Base-by-base conservation (phyloP, 2,797 vertebrate species). In the Cirrhinus molitorella region DNA sequence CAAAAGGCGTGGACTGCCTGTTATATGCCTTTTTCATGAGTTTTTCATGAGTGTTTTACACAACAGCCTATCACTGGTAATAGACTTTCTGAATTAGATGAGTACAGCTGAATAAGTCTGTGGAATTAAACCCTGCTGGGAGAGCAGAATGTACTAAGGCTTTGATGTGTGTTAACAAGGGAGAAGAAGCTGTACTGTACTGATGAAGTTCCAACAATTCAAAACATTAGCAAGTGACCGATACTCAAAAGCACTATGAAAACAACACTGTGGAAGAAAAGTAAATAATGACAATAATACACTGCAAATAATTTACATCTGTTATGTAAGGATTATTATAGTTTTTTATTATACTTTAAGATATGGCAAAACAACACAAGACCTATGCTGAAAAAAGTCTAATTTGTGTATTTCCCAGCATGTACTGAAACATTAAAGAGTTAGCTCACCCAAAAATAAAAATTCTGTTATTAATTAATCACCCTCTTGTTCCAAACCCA, bases 81-180 rank as follows among this genome's bases (percentile, higher is more conserved):
- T 83, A 78, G 82, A 75, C 78, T 63, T 31, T 31, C 16, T 85
- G 80, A 86, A 85, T 88, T 86, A 85, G 77, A 43, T 79, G 75
- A 87, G 83, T 71, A 81, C 86, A 86, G 86, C 88, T 83, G 88
- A 91, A 85, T 88, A 68, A 86, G 88, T 59, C 68, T 57, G 85
- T 88, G 91, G 91, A 93, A 92, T 89, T 87, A 81, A 66, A 85
- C 83, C 92, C 91, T 87, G 92, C 93, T 93, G 92, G 63, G 92
- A 72, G 70, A 65, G 79, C 71, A 87, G 88, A 87, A 88, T 86
- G 87, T 85, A 88, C 53, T 75, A 91, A 87, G 89, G 61, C 88
- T 91, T 88, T 93, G 92, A 94, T 93, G 88, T 88, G 88, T 66
- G 75, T 88, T 94, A 93, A 94, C 91, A 93, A 92, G 89, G 85